phyloP scores from a whole-genome alignment of 2,797 vertebrate species.

The Darevskia mixta region DNA sequence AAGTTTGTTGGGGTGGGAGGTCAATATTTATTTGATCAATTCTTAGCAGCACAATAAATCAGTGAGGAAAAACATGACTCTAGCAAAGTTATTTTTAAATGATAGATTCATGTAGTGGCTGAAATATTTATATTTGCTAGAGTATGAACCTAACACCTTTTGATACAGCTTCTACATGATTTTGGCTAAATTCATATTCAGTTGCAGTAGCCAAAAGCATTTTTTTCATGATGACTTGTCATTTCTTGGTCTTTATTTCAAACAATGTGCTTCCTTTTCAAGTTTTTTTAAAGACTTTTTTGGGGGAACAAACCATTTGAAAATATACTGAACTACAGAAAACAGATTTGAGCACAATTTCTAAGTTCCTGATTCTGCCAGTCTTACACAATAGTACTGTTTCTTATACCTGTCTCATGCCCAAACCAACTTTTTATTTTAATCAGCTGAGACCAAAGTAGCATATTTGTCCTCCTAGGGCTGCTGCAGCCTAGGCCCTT shows the following conservation, averaged over 20 bases:
- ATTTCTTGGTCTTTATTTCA: slow-evolving; percentile 57
- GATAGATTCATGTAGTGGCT: slow-evolving; percentile 29
- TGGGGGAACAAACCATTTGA: slow-evolving; percentile 45
- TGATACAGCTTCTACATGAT: slow-evolving; percentile 54
- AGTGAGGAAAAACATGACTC: slow-evolving; percentile 36
- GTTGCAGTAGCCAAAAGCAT: slow-evolving; percentile 37
- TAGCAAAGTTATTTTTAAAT: slow-evolving; percentile 21
- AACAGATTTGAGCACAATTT: not conserved
- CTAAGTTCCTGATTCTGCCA: not conserved
- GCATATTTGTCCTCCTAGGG: not conserved
- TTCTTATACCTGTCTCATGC: slow-evolving; percentile 23
- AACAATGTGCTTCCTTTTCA: slow-evolving; percentile 61
- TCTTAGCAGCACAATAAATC: slow-evolving; percentile 23
- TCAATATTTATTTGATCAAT: slow-evolving; percentile 41
- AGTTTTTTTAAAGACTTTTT: slow-evolving; percentile 49
- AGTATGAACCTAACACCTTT: slow-evolving; percentile 59
- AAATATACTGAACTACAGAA: slow-evolving; percentile 31
- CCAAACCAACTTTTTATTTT: not conserved
- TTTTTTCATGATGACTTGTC: slow-evolving; percentile 43
- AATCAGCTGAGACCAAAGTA: not conserved
- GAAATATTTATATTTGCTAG: slow-evolving; percentile 27
- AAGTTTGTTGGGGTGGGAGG: not conserved
- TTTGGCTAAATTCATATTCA: slow-evolving; percentile 54
- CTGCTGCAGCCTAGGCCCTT: not conserved
- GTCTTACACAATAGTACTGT: not conserved